Percentiles rank a stretch among this genome's conserved stretches.
phyloP scores from a whole-genome alignment of 2,113 vertebrate genomes.

The Brachypteracias leptosomus region DNA sequence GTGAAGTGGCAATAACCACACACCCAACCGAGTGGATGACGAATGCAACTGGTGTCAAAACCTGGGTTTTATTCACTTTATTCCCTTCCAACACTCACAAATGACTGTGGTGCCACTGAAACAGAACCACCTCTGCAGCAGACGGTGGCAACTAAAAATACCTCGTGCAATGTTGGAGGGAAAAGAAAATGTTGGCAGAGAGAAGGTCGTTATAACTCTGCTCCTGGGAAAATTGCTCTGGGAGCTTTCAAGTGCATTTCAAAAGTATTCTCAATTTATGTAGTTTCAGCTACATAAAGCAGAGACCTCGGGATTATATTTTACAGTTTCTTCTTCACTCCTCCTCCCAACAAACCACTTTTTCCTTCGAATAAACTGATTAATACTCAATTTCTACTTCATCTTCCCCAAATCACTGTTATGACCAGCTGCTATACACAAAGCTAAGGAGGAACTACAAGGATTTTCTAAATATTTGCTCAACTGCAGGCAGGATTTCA shows the following conservation, averaged over 20 bases:
- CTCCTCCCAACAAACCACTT: background rate
- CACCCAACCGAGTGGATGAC: background rate
- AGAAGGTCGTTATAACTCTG: background rate
- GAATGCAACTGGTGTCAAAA: background rate
- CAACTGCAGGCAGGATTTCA: background rate
- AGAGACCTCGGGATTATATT: background rate
- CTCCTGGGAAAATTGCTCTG: background rate
- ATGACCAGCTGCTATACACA: background rate
- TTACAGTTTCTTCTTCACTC: background rate
- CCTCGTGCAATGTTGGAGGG: background rate
- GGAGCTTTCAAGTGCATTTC: constrained; percentile 32
- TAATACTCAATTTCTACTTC: background rate
- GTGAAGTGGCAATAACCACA: background rate
- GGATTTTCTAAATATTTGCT: background rate
- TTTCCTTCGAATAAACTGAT: background rate
- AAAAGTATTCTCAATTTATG: constrained; percentile 26
- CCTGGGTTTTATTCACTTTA: background rate
- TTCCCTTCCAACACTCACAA: constrained; percentile 53
- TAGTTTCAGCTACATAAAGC: constrained; percentile 21
- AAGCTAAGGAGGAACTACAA: background rate
- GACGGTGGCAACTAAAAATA: constrained; percentile 46
- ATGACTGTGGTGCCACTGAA: constrained; percentile 28
- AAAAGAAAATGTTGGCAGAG: constrained; percentile 23
- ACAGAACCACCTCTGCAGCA: constrained; percentile 6
- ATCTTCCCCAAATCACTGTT: background rate